Percentiles rank a stretch among this genome's conserved stretches.
Conservation (phyloP, 2,797 vertebrate species). For the Carduelis carduelis region DNA sequence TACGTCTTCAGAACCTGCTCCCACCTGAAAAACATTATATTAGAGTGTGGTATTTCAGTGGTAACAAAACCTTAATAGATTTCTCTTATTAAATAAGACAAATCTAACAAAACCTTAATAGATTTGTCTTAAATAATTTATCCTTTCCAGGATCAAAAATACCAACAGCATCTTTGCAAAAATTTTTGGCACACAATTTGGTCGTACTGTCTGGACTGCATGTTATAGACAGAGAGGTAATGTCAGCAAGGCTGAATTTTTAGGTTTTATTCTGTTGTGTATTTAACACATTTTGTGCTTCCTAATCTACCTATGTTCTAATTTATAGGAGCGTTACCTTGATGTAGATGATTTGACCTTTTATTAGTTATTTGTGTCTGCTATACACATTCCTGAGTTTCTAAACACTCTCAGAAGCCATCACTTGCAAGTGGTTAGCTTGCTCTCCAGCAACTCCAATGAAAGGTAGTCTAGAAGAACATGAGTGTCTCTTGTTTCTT, state of each 20-base stretch:
- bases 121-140: neutral
- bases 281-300: neutral
- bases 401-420: neutral
- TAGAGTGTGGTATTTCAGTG: neutral
- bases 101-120: neutral
- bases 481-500: neutral
- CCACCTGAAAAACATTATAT: neutral
- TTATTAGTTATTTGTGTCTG: neutral
- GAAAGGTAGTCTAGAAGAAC: neutral
- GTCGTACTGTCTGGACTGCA: neutral
- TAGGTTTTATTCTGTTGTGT: neutral
- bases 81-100: too few species aligned
- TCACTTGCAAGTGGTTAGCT: neutral
- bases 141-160: neutral
- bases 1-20: neutral
- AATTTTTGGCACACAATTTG: neutral
- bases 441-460: neutral
- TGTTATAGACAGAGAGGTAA: neutral
- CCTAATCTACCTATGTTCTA: neutral
- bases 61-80: neutral
- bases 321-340: neutral
- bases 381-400: neutral
- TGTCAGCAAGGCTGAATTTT: neutral
- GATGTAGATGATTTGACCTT: neutral
- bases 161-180: neutral